Conservation (phyloP, 2,888 invertebrate genomes). For the Heliconius cydno region DNA sequence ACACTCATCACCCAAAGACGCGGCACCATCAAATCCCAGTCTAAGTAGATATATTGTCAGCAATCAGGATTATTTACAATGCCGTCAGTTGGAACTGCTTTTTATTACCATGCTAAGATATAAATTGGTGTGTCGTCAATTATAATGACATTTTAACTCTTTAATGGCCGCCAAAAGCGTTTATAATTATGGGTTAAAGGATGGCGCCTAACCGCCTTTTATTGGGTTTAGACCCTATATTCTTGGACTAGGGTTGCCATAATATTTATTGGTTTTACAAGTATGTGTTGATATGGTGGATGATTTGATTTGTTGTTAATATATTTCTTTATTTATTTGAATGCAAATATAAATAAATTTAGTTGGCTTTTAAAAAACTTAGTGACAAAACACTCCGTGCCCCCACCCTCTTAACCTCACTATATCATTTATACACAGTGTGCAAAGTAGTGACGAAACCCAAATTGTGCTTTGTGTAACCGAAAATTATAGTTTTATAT, state of each 20-base stretch:
- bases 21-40: conserved; percentile 44
- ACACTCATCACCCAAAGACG: conserved; percentile 27
- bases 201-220: conserved; percentile 47
- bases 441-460: too few relatives aligned
- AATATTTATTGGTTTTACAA: conserved; percentile 23
- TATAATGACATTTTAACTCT: conserved; percentile 61
- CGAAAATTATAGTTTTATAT: too few relatives aligned
- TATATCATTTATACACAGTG: too few relatives aligned
- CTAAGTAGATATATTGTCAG: conserved; percentile 63
- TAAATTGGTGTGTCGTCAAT: conserved; percentile 62
- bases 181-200: conserved; percentile 49
- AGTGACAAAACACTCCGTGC: too few relatives aligned
- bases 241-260: conserved; percentile 36
- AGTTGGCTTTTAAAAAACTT: too few relatives aligned
- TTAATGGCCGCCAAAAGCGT: conserved; percentile 58
- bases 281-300: not conserved
- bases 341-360: too few relatives aligned
- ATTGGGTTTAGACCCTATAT: conserved; percentile 39
- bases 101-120: conserved; percentile 59
- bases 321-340: not conserved
- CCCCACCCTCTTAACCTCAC: too few relatives aligned
- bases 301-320: not conserved
- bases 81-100: conserved; percentile 52
- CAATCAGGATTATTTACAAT: conserved; percentile 64
- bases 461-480: too few relatives aligned